A percentile compares a stretch with the other conserved stretches of the same genome.
Evolutionary conservation across 2,113 vertebrate genomes (phyloP).

Genomic region (Riparia riparia): DNA sequence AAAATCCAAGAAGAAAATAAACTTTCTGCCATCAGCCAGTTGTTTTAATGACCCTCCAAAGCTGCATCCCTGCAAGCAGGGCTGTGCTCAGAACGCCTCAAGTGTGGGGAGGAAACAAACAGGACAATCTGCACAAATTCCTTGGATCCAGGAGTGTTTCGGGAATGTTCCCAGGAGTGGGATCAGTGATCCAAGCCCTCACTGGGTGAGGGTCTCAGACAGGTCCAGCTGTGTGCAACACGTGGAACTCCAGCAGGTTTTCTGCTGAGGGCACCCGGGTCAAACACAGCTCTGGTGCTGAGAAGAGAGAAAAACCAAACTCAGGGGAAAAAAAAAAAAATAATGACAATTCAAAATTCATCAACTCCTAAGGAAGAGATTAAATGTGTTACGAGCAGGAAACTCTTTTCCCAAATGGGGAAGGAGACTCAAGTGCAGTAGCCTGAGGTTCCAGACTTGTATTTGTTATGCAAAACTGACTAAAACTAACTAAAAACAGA

Average conservation of each 20-base stretch:
- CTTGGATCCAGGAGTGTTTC: not conserved
- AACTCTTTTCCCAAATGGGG: not conserved
- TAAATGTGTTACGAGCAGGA: not conserved
- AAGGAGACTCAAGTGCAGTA: not conserved
- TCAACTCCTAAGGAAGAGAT: not conserved
- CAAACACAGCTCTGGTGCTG: not conserved
- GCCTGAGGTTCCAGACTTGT: not conserved
- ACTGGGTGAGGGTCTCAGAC: not conserved
- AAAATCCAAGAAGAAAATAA: not conserved
- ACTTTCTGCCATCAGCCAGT: not conserved
- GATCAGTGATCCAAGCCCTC: not conserved
- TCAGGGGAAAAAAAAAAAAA: not conserved
- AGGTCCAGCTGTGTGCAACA: not conserved
- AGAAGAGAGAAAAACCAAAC: not conserved
- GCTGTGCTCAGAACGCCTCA: not conserved
- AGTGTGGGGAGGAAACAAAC: not conserved
- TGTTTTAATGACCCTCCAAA: not conserved
- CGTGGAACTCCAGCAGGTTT: not conserved
- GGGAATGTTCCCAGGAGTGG: not conserved
- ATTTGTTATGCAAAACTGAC: not conserved
- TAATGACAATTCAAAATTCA: not conserved
- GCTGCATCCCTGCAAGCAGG: not conserved
- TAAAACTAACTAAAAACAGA: not conserved
- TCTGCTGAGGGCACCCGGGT: accelerated
- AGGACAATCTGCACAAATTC: not conserved